Conservation (phyloP, 2,888 invertebrate species). For the Scotopteryx bipunctaria region DNA sequence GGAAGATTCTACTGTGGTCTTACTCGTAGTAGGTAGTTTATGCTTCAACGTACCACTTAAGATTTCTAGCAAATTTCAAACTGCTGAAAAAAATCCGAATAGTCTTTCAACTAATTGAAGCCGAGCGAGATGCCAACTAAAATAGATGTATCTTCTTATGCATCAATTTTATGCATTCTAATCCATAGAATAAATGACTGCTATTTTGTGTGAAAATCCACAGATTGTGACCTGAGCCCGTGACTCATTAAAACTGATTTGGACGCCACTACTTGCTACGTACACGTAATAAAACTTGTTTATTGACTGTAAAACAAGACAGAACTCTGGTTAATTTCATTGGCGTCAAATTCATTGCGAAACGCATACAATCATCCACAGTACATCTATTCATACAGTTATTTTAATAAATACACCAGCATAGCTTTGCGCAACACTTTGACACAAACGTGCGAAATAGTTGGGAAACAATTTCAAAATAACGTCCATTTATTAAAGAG, state of each 20-base stretch:
- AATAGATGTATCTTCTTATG: too few relatives aligned
- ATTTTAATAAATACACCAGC: constrained; percentile 13
- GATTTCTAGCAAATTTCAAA: too few relatives aligned
- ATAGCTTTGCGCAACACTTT: constrained; percentile 38
- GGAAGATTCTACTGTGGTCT: too few relatives aligned
- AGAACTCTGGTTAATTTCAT: constrained; percentile 9
- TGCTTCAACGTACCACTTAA: too few relatives aligned
- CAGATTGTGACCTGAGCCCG: background rate
- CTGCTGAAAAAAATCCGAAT: too few relatives aligned
- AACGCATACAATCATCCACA: background rate
- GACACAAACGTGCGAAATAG: constrained; percentile 41
- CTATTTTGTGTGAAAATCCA: too few relatives aligned
- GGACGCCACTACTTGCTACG: background rate
- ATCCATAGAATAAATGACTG: too few relatives aligned
- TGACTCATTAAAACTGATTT: background rate
- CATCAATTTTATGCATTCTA: too few relatives aligned
- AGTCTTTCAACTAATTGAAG: too few relatives aligned
- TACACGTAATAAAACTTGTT: constrained; percentile 1
- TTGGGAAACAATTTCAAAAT: constrained; percentile 39
- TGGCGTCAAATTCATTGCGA: constrained; percentile 10
- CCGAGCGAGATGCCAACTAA: too few relatives aligned
- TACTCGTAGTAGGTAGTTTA: too few relatives aligned
- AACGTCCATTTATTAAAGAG: constrained; percentile 40
- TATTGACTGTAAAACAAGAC: constrained; percentile 1
- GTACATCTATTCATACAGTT: constrained; percentile 6